Percentiles rank a stretch among this genome's conserved stretches.
phyloP scores from a whole-genome alignment of 2,113 vertebrate genomes.

The Cranoglanis bouderius region DNA sequence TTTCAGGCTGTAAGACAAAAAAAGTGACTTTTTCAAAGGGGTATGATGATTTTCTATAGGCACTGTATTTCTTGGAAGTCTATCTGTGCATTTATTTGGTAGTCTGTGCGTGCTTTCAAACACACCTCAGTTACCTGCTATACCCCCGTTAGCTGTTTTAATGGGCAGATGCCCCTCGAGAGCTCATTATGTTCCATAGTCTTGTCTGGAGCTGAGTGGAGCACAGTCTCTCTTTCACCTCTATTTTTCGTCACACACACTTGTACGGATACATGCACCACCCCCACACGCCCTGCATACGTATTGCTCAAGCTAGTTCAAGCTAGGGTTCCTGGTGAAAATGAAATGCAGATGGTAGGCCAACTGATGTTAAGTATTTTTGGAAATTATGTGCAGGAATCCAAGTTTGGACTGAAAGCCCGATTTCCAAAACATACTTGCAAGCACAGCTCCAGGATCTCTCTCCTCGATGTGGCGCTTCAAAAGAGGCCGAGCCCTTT shows the following conservation, averaged over 20 bases:
- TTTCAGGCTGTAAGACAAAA: no score
- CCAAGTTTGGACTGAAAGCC: slow-evolving; percentile 9
- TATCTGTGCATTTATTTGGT: background rate
- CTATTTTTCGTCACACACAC: slow-evolving; percentile 23
- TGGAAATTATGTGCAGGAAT: slow-evolving; percentile 20
- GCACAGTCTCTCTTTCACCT: slow-evolving; percentile 40
- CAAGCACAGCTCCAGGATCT: background rate
- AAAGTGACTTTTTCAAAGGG: no score
- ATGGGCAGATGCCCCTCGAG: slow-evolving; percentile 48
- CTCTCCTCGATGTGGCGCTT: slow-evolving; percentile 38
- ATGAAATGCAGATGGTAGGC: slow-evolving; percentile 39
- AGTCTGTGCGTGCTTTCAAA: background rate
- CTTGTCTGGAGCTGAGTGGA: slow-evolving; percentile 35
- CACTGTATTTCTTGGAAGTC: background rate
- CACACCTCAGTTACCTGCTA: slow-evolving; percentile 21
- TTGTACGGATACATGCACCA: background rate
- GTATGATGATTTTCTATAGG: no score
- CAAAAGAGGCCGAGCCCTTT: slow-evolving; percentile 28
- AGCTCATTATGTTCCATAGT: slow-evolving; percentile 46
- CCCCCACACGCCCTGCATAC: slow-evolving; percentile 2
- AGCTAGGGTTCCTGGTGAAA: slow-evolving; percentile 24
- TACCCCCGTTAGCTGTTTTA: slow-evolving; percentile 44
- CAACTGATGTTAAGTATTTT: slow-evolving; percentile 23
- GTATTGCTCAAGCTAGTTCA: slow-evolving; percentile 15
- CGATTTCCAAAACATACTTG: slow-evolving; percentile 29